phyloP scores from a whole-genome alignment of 2,797 vertebrate genomes.

The Sitta carolinensis region DNA sequence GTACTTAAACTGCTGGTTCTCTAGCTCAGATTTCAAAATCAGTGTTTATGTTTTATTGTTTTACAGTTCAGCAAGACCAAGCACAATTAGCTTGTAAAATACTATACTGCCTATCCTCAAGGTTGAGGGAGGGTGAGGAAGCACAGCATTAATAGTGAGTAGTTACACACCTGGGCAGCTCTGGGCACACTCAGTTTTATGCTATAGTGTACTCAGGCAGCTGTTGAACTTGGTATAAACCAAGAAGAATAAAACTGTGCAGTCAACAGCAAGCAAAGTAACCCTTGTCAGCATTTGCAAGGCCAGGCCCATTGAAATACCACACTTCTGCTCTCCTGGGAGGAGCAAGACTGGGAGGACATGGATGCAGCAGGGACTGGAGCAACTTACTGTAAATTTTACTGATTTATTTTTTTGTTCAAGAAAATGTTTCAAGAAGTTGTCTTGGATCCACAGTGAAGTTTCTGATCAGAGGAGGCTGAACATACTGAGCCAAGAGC shows the following conservation, averaged over 20 bases:
- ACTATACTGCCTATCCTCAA: not conserved
- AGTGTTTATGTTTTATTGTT: constrained; percentile 22
- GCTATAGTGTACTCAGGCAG: not conserved
- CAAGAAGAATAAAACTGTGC: not conserved
- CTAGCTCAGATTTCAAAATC: constrained; percentile 33
- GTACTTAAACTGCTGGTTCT: not conserved
- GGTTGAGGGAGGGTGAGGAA: constrained; percentile 3
- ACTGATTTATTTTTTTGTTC: not conserved
- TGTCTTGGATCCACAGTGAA: not conserved
- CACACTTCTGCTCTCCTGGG: not conserved
- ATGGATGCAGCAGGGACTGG: not conserved
- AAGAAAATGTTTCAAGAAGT: not conserved
- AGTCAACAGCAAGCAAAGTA: not conserved
- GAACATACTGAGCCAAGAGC: not conserved
- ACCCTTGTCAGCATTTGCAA: not conserved
- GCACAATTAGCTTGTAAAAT: constrained; percentile 37
- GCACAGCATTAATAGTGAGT: not conserved
- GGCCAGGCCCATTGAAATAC: not conserved
- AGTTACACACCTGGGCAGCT: not conserved
- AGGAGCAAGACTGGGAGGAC: not conserved
- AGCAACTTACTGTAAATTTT: not conserved
- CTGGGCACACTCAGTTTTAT: constrained; percentile 12
- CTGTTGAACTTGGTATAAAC: constrained; percentile 17
- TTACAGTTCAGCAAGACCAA: constrained; percentile 28
- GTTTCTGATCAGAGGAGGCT: not conserved